These are phyloP conservation scores for Polyploca ridens DNA, from an alignment of 2,888 invertebrate genomes.

Conservation along the genomic window DNA sequence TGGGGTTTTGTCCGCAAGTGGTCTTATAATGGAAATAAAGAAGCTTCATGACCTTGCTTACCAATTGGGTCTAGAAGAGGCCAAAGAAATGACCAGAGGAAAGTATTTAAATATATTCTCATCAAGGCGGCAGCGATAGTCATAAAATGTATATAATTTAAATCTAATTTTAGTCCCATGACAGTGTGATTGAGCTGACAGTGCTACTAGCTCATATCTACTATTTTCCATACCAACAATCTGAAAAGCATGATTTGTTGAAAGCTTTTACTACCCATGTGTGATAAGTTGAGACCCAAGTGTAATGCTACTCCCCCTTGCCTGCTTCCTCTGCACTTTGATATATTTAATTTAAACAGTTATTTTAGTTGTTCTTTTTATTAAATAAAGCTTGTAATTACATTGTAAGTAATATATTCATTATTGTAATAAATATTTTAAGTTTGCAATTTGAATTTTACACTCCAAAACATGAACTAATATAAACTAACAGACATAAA, in stretches of 20 bases:
- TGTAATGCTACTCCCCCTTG: too few species aligned
- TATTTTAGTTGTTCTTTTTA: conserved; percentile 14
- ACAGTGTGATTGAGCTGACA: too few species aligned
- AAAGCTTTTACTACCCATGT: too few species aligned
- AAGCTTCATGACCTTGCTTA: conserved; percentile 97
- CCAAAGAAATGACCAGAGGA: conserved; percentile 98
- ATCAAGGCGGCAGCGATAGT: conserved; percentile 63
- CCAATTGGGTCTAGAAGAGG: conserved; percentile 96
- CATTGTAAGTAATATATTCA: neutral
- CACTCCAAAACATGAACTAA: neutral
- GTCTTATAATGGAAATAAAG: conserved; percentile 96
- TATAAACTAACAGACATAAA: neutral
- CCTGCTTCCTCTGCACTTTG: neutral
- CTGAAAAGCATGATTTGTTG: too few species aligned
- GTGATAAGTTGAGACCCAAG: too few species aligned
- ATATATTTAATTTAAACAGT: neutral
- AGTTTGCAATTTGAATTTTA: conserved; percentile 7
- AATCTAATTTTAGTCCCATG: neutral
- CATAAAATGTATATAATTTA: neutral
- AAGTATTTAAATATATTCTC: conserved; percentile 95
- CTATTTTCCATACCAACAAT: too few species aligned
- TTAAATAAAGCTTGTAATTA: neutral
- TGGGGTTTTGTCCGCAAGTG: conserved; percentile 90
- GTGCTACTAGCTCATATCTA: too few species aligned
- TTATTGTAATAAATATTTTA: conserved; percentile 11